Conservation (phyloP, 30 jellyfish, hydroid and myxozoan genomes). For the Pseudorhiza aurosa region DNA sequence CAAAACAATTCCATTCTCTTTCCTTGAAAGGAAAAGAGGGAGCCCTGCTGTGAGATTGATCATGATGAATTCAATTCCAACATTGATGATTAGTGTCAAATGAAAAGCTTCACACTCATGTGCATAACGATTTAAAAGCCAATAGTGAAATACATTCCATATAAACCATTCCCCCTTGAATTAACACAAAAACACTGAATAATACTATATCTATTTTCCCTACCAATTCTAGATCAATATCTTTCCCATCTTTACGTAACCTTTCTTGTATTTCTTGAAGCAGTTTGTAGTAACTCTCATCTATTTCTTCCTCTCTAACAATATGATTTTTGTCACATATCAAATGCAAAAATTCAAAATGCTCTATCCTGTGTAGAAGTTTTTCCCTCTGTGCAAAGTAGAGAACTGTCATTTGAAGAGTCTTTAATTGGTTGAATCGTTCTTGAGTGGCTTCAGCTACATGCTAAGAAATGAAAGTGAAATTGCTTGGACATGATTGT, state of each 20-base stretch:
- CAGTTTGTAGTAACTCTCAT: neutral
- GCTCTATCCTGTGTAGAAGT: neutral
- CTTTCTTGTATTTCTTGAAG: constrained; percentile 4
- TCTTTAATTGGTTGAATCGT: constrained; percentile 22
- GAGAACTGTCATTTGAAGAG: constrained; percentile 35
- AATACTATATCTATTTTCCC: too few species aligned
- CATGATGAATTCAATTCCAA: too few species aligned
- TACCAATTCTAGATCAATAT: constrained; percentile 66
- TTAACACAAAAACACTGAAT: too few species aligned
- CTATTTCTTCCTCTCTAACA: constrained; percentile 13
- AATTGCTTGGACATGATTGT: too few species aligned
- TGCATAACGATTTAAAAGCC: too few species aligned
- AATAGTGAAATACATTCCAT: too few species aligned
- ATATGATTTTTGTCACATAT: neutral
- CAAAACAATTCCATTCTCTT: too few species aligned
- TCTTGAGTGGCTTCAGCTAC: constrained; percentile 18
- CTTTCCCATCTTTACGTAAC: neutral
- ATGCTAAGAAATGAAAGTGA: neutral
- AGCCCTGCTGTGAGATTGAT: too few species aligned
- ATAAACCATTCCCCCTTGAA: too few species aligned
- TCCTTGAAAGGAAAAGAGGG: too few species aligned
- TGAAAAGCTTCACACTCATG: too few species aligned
- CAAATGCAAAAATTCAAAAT: constrained; percentile 19
- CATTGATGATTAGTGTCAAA: too few species aligned
- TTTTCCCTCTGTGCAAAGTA: constrained; percentile 14